phyloP scores from a whole-genome alignment of 2,113 vertebrate genomes.

The Pseudonaja textilis region DNA sequence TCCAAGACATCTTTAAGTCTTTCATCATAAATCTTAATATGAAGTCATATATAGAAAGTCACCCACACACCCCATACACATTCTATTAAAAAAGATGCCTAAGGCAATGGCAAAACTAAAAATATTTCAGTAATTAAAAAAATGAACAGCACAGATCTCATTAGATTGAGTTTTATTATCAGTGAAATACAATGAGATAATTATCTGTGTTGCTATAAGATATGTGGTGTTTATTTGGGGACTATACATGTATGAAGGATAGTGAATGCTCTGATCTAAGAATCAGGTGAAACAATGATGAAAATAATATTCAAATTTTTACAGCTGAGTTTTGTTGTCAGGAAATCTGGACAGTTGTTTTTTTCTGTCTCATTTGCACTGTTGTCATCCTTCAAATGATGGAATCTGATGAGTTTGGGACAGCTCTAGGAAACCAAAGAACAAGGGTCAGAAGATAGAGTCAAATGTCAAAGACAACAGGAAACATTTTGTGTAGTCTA shows the following conservation, averaged over 20 bases:
- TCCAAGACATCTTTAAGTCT: neutral
- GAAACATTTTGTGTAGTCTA: neutral
- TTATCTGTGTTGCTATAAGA: neutral
- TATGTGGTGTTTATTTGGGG: neutral
- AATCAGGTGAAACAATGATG: neutral
- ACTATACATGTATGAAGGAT: neutral
- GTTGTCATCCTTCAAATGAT: constrained; percentile 1
- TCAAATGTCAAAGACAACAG: neutral
- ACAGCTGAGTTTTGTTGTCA: constrained; percentile 3
- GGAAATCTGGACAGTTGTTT: neutral
- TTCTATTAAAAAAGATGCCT: neutral
- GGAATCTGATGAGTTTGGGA: neutral
- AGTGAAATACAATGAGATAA: neutral
- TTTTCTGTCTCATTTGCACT: neutral
- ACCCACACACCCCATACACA: rapidly evolving
- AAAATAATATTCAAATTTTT: constrained; percentile 13
- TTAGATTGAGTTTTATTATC: neutral
- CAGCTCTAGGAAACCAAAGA: neutral
- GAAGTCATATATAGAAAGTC: neutral
- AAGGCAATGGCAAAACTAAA: neutral
- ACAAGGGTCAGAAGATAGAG: neutral
- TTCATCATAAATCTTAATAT: neutral
- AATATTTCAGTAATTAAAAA: neutral
- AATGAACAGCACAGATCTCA: neutral
- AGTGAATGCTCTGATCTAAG: neutral